Evolutionary conservation across 2,113 vertebrate genomes (phyloP), one percentile per base, ranked within the genome.

Genomic region (Mormyrus lacerda): DNA sequence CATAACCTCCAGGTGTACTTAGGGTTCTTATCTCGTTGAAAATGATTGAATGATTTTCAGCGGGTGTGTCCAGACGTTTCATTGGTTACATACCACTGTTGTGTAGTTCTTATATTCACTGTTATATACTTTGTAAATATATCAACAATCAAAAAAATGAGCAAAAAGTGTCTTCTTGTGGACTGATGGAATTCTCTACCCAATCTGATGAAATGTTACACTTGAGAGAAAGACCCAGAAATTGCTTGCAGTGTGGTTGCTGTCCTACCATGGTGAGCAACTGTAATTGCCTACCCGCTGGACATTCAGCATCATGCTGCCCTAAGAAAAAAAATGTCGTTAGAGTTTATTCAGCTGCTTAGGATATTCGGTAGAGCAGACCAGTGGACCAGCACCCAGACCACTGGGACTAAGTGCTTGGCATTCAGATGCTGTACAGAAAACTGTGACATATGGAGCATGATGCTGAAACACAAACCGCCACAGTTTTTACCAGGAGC

Each of bases 331-430:
- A 73, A 61, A 8, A 8, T 35, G n/a, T 10, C 17, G 15, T 79
- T 42, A 79, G 31, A 39, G 73, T 39, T 79, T 42, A 7, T 13
- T 19, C 73, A 1, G 73, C 73, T 42, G 31, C 17, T 79, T 79
- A 17, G 35, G 35, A 42, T 19, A 19, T 79, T 42, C 35, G 8
- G 31, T 13, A 39, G 73, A 42, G 35, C 73, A 39, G 31, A 95
- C 93, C 93, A 92, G 92, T 91, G 35, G 35, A 42, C 1, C 35
- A 19, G 35, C 35, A 39, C 35, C 73, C 73, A 5, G 35, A 39
- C 35, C 15, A 79, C 35, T 79, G 73, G 35, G 35, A 79, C 31
- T 17, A 13, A 7, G 31, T 39, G 69, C 11, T 27, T 65, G 61
- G 61, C 39, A 42, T 83, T 83, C 42, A 21, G 44, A 84, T 84